Evolutionary conservation across 2,113 vertebrate genomes (phyloP).

Genomic region (Pungitius pungitius): DNA sequence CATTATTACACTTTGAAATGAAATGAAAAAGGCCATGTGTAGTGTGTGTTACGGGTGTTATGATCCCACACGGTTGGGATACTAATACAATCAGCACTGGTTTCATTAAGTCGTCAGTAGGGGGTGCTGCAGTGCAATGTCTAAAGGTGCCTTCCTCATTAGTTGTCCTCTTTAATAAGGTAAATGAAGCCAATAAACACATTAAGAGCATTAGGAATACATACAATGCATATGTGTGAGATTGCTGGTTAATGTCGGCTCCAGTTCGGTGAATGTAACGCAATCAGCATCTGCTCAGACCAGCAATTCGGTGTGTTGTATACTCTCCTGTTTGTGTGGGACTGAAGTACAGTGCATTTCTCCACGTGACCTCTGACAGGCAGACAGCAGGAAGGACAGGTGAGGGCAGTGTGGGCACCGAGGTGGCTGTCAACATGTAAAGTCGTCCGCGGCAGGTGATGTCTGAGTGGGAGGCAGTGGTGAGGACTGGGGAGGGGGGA

Average conservation of each 20-base stretch:
- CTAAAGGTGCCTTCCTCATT: conserved; percentile 43
- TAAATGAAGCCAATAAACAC: conserved; percentile 63
- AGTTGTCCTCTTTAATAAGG: conserved; percentile 20
- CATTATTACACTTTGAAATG: background rate
- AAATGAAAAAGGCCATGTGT: background rate
- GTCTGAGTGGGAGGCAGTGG: conserved; percentile 66
- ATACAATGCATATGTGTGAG: background rate
- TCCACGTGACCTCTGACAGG: background rate
- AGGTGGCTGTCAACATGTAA: conserved; percentile 65
- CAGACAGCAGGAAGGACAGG: background rate
- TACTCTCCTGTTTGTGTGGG: background rate
- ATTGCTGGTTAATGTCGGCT: background rate
- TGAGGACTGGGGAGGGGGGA: background rate
- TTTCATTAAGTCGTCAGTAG: conserved; percentile 48
- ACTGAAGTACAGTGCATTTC: background rate
- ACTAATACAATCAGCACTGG: conserved; percentile 12
- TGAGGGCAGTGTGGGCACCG: background rate
- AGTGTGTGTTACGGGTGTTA: conserved; percentile 3
- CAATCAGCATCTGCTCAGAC: no score
- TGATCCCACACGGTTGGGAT: conserved; percentile 10
- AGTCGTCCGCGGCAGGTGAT: conserved; percentile 73
- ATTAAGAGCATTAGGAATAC: background rate
- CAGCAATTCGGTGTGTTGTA: no score
- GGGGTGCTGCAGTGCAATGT: conserved; percentile 71
- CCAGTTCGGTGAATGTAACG: background rate